Evolutionary conservation across 1,140 invertebrate species (phyloP), one percentile per base, ranked within the genome.

Genomic region (Watersipora subatra): DNA sequence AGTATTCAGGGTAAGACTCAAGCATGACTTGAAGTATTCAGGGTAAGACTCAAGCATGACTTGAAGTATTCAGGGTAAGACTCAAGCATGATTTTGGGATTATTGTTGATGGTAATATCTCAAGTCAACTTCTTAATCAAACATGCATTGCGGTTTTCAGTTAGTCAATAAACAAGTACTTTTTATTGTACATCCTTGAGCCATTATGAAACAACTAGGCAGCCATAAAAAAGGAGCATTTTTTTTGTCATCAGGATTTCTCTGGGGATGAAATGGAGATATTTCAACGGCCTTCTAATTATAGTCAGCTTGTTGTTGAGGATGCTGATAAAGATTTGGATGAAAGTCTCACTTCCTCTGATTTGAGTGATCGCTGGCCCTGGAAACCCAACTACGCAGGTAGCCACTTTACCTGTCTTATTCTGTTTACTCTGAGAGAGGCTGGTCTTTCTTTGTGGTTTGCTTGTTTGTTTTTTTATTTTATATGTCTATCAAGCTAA

Each of bases 301-400:
- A 46, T 46, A n/a, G 34, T 46, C 34, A 46, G 7, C n/a, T n/a
- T n/a, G n/a, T 46, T 12, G 7, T 46, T 46, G 34, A 46, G 7
- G 74, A 73, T 62, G 69, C 71, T 63, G 72, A 73, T 25, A 73
- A 74, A 68, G 73, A 73, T 28, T 56, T 72, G 20, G 74, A 75
- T 63, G 70, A 72, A 20, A 72, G 71, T 61, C 69, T 70, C 12
- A 71, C 64, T 64, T 63, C 56, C 1, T 64, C 68, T 15, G 28
- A 63, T 1, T 62, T 69, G 15, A 66, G 59, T 0, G 68, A 66
- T 20, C n/a, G 24, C 26, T 26, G 22, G 30, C 15, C 22, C 22
- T 56, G 46, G 22, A 64, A 64, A n/a, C 17, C 29, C 20, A 25
- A n/a, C 20, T 19, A 63, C 3, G 22, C 62, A 46, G 26, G 46